Evolutionary conservation across 2,797 vertebrate genomes (phyloP), one percentile per base, ranked within the genome.

Genomic region (Corythornis leucogaster): DNA sequence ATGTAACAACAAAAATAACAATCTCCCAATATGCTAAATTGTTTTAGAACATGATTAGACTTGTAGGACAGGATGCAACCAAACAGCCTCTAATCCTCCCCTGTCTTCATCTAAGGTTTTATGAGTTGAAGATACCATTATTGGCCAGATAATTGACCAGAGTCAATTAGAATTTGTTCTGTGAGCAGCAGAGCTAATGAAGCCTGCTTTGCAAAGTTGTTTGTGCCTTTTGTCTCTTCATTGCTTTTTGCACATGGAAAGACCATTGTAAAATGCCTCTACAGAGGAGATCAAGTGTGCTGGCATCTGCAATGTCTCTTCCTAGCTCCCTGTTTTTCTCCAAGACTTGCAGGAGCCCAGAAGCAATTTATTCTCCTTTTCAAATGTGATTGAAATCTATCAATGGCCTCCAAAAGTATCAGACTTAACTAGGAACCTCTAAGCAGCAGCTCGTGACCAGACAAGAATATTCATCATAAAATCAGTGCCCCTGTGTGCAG

Each of bases 391-490:
- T 68, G 38, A 45, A 91, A 64, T 6, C 16, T 12, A 25, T 42
- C 58, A 67, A 3, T 10, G 22, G 12, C 31, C 22, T 83, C 31
- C 40, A 53, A 45, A 78, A 74, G 7, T 58, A n/a, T 25, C 31
- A 51, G 21, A 3, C 6, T 42, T 42, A 51, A 11, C 31, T 50
- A 80, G 42, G 22, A 88, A 42, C 16, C 6, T 33, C 38, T 9
- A n/a, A 42, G 20, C 15, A 73, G 79, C 0, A 0, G 11, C 43
- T 89, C 9, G 33, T 33, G 7, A 18, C 38, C 73, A 74, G 73
- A 43, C 0, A 0, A 63, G 11, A 12, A 30, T 0, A 0, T 31
- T 91, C 42, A 13, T 67, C 30, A 7, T 25, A 61, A 43, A 61
- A 67, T 53, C 15, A 80, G 15, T 1, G 1, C 48, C 55, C 3